Percentiles rank a stretch among this genome's conserved stretches.
phyloP scores from a whole-genome alignment of 2,888 invertebrate species.

The Trichopoda pennipes region DNA sequence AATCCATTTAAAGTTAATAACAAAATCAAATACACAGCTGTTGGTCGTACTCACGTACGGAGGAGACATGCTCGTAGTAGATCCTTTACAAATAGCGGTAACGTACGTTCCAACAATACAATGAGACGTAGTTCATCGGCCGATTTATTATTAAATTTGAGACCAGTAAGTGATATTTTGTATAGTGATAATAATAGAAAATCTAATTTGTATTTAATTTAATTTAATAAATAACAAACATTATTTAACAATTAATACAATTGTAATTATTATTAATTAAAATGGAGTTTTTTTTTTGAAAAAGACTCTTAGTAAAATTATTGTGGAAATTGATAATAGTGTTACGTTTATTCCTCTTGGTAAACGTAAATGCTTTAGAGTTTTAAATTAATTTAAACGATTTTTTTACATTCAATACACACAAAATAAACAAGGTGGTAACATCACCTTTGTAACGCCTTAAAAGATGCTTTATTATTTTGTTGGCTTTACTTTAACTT shows the following conservation, averaged over 20 bases:
- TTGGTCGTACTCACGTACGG: constrained; percentile 50
- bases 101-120: constrained; percentile 45
- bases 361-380: too few species aligned
- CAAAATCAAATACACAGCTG: constrained; percentile 58
- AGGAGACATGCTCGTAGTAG: constrained; percentile 77
- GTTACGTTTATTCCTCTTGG: too few species aligned
- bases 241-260: constrained; percentile 21
- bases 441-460: too few species aligned
- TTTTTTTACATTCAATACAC: too few species aligned
- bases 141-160: constrained; percentile 75
- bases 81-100: constrained; percentile 75
- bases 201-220: constrained; percentile 64
- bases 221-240: constrained; percentile 37
- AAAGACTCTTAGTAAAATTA: background rate
- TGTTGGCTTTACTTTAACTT: too few species aligned
- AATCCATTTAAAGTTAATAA: constrained; percentile 70
- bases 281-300: background rate
- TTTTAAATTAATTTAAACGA: too few species aligned
- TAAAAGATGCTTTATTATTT: too few species aligned
- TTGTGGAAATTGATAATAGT: too few species aligned
- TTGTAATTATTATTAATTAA: constrained; percentile 28
- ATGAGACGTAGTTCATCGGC: constrained; percentile 79
- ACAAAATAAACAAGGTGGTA: too few species aligned
- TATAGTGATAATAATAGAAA: constrained; percentile 57
- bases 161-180: constrained; percentile 59